phyloP scores from a whole-genome alignment of 1,140 invertebrate species.

The Ephestia elutella region DNA sequence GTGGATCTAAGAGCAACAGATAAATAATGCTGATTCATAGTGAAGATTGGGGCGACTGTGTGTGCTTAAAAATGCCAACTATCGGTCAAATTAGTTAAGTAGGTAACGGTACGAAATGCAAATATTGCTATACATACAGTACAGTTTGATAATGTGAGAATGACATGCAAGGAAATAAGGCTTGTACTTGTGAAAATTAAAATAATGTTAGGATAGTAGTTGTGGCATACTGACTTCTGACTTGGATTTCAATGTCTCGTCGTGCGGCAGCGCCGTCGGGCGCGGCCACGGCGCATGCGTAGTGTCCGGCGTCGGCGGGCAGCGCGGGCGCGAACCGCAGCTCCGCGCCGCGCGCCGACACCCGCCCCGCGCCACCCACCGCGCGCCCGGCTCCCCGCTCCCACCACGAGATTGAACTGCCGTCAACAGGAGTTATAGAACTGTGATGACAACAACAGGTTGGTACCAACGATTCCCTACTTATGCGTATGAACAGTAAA shows the following conservation, averaged over 20 bases:
- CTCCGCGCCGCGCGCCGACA: constrained; percentile 72
- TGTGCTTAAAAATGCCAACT: not conserved
- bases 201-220: not conserved
- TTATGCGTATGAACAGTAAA: too few species aligned
- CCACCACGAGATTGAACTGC: constrained; percentile 45
- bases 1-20: constrained; percentile 70
- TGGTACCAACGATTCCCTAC: too few species aligned
- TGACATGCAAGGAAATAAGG: not conserved
- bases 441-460: not conserved
- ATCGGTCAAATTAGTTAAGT: not conserved
- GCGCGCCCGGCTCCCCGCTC: constrained; percentile 33
- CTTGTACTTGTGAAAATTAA: not conserved
- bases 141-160: not conserved
- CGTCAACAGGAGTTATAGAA: not conserved
- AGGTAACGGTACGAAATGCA: not conserved
- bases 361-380: constrained; percentile 32
- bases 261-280: constrained; percentile 81
- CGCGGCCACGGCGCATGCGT: constrained; percentile 86
- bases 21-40: constrained; percentile 5
- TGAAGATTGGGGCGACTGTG: not conserved
- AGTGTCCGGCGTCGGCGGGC: constrained; percentile 80
- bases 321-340: constrained; percentile 81
- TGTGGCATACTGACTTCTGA: constrained; percentile 80
- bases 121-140: not conserved
- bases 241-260: constrained; percentile 80